phyloP scores from a whole-genome alignment of 2,113 vertebrate species.

The Pangasianodon hypophthalmus region DNA sequence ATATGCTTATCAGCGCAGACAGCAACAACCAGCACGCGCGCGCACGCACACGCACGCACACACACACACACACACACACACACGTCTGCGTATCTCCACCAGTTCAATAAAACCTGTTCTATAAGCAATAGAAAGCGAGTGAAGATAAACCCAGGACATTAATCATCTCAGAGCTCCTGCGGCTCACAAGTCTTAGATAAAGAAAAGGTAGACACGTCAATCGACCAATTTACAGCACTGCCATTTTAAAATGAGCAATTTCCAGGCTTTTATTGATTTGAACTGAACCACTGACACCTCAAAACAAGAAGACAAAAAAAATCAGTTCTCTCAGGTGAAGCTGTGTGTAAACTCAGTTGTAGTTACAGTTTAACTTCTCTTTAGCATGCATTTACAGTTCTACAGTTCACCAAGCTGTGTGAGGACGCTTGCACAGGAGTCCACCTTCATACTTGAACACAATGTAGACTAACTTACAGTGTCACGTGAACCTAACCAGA shows the following conservation, averaged over 20 bases:
- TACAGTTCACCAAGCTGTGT: too few relatives aligned
- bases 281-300: neutral
- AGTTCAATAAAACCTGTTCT: conserved; percentile 7
- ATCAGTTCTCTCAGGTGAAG: neutral
- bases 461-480: neutral
- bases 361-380: too few relatives aligned
- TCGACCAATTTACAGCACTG: neutral
- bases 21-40: neutral
- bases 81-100: neutral
- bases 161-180: neutral
- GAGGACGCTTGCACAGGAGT: too few relatives aligned
- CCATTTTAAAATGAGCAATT: neutral
- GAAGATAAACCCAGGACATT: conserved; percentile 22
- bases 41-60: neutral
- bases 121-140: neutral
- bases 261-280: neutral
- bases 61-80: neutral
- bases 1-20: neutral
- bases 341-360: too few relatives aligned
- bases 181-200: neutral
- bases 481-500: neutral
- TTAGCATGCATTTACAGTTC: too few relatives aligned
- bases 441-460: neutral
- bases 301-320: neutral
- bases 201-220: neutral